These are phyloP conservation scores for Drosophila maculinotata DNA, from an alignment of 2,888 invertebrate genomes.

Conservation along the genomic window DNA sequence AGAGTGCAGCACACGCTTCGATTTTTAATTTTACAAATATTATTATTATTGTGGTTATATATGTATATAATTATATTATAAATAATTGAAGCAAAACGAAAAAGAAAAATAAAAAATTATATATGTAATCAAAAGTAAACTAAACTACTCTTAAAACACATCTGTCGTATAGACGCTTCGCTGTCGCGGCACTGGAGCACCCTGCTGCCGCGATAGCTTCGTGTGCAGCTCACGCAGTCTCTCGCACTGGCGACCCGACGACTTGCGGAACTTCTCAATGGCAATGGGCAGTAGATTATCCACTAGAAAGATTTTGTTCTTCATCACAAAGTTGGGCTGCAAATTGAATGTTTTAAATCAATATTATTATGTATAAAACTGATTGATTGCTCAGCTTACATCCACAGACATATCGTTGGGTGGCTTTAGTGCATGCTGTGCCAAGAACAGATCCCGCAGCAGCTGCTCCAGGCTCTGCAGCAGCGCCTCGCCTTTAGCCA, in stretches of 20 bases:
- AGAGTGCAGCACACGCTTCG: slow-evolving; percentile 81
- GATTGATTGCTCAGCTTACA: slow-evolving; percentile 66
- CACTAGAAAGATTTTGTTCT: slow-evolving; percentile 83
- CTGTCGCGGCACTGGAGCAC: slow-evolving; percentile 83
- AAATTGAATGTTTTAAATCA: slow-evolving; percentile 26
- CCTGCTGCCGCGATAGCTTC: slow-evolving; percentile 72
- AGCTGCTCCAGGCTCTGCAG: slow-evolving; percentile 79
- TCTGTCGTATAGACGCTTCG: slow-evolving; percentile 85
- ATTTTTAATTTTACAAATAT: slow-evolving; percentile 81
- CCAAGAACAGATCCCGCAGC: slow-evolving; percentile 82
- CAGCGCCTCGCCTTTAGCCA: slow-evolving; percentile 84
- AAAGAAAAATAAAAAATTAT: slow-evolving; percentile 80
- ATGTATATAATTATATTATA: slow-evolving; percentile 84
- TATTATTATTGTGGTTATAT: slow-evolving; percentile 83
- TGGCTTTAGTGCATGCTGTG: slow-evolving; percentile 84
- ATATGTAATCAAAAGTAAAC: slow-evolving; percentile 81
- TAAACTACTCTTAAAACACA: slow-evolving; percentile 76
- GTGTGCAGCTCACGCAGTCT: slow-evolving; percentile 76
- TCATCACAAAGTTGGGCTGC: slow-evolving; percentile 84
- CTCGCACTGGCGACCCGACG: slow-evolving; percentile 78
- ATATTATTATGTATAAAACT: background rate
- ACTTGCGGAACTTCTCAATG: slow-evolving; percentile 82
- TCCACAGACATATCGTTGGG: slow-evolving; percentile 81
- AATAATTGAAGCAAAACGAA: slow-evolving; percentile 81
- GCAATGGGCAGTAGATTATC: slow-evolving; percentile 83